Base-by-base conservation (phyloP, 1,140 invertebrate species). In the Polypedilum vanderplanki region DNA sequence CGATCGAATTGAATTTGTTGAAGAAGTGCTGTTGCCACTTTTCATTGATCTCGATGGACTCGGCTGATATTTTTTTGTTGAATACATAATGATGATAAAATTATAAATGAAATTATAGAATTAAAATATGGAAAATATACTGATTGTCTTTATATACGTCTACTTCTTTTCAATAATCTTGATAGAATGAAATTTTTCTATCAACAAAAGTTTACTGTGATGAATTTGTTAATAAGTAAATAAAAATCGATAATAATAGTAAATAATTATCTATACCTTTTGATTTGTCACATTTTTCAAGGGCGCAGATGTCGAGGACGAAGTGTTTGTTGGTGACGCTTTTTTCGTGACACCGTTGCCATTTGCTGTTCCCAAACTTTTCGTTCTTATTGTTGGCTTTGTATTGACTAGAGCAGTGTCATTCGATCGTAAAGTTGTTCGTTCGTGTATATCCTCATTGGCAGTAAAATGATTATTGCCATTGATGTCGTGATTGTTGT, bases 241-340 rank as follows among this genome's bases (percentile, higher is more conserved):
- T 1, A 46, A 46, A 46, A 12, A 12, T 46, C 41, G 8, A 46
- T 46, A 7, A 7, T 41, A 7, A 41, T 41, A 41, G 41, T 15
- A 46, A 65, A n/a, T 17, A 65, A 67, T 8, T 17, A 33, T 33
- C 5, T 5, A 33, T 70, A 70, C 65, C 20, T 70, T 70, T 18
- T 70, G 65, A 20, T 70, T 70, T 22, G 20, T 70, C 17, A 70
- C 65, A 70, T 18, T 70, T 70, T 70, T 70, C 18, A 70, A 20
- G 9, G 65, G 65, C 10, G 65, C 17, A 10, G 65, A 22, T 70
- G 65, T 18, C 65, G 17, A 7, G 5, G 65, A 9, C 17, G 20
- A 0, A 70, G 20, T 9, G 0, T 57, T 57, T 33, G 8, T 57
- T 17, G 46, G 46, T 17, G 46, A 15, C 46, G n/a, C 1, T 57